Conservation (phyloP, 2,888 invertebrate species). For the Callimorpha dominula region DNA sequence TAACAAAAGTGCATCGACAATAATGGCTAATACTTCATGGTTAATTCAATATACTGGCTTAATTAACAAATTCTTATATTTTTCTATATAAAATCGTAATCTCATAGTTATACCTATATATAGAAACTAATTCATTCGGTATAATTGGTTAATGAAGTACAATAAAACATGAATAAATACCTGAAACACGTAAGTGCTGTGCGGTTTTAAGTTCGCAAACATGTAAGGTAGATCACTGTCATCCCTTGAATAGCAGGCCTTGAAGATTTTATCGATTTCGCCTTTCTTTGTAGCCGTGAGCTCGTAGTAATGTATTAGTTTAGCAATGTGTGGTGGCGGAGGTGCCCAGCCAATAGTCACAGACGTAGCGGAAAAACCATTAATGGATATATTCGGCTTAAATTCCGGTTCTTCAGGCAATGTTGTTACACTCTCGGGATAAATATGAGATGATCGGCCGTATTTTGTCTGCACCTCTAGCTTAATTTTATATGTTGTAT, state of each 20-base stretch:
- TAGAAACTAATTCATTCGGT: neutral
- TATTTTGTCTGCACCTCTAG: slow-evolving; percentile 89
- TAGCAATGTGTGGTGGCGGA: slow-evolving; percentile 88
- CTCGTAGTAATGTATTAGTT: slow-evolving; percentile 92
- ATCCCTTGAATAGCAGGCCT: slow-evolving; percentile 89
- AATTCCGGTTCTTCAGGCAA: slow-evolving; percentile 91
- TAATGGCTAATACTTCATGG: too few species aligned
- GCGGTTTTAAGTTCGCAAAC: slow-evolving; percentile 92
- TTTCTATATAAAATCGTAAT: too few species aligned
- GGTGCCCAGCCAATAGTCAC: slow-evolving; percentile 94
- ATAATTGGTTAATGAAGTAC: neutral
- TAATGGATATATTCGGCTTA: slow-evolving; percentile 92
- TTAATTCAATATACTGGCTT: too few species aligned
- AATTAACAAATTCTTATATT: too few species aligned
- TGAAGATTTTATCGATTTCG: slow-evolving; percentile 63
- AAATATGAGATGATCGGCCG: slow-evolving; percentile 65
- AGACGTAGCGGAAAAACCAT: slow-evolving; percentile 89
- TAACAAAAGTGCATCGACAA: too few species aligned
- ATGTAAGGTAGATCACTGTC: slow-evolving; percentile 90
- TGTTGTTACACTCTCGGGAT: slow-evolving; percentile 80
- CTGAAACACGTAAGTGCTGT: slow-evolving; percentile 93
- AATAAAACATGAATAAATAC: slow-evolving; percentile 64
- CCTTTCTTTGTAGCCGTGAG: slow-evolving; percentile 88
- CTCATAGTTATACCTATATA: too few species aligned
- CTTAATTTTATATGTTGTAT: slow-evolving; percentile 89